Conservation (phyloP, 2,113 vertebrate species). For the Ctenomys sociabilis region DNA sequence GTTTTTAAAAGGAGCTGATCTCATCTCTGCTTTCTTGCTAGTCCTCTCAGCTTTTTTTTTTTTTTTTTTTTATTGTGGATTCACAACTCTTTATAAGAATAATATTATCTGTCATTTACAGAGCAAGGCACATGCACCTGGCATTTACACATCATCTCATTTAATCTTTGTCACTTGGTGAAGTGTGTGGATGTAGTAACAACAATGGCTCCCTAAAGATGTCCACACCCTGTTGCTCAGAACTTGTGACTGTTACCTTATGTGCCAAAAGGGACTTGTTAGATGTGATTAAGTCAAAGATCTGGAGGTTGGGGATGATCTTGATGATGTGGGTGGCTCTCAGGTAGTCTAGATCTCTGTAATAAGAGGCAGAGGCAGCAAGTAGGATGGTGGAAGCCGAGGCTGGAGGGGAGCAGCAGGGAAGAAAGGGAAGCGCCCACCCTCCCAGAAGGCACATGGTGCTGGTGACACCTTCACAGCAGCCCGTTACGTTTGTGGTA, state of each 20-base stretch:
- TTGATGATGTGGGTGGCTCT: too few relatives aligned
- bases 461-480: background rate
- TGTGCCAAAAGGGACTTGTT: background rate
- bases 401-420: background rate
- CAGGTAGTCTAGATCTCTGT: accelerated
- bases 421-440: background rate
- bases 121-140: background rate
- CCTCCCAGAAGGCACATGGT: background rate
- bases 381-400: background rate
- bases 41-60: background rate
- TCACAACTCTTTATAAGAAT: background rate
- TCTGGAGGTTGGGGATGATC: background rate
- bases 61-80: background rate
- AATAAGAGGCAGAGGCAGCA: background rate
- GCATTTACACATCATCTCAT: background rate
- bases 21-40: background rate
- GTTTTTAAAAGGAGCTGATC: background rate
- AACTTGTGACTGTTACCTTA: background rate
- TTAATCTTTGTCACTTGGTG: background rate
- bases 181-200: background rate
- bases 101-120: background rate
- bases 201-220: background rate
- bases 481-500: background rate
- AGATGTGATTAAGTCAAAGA: background rate
- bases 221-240: background rate